Percentiles rank a stretch among this genome's conserved stretches.
These are phyloP conservation scores for Bubo scandiacus DNA, from an alignment of 2,113 vertebrate genomes.

Conservation along the genomic window DNA sequence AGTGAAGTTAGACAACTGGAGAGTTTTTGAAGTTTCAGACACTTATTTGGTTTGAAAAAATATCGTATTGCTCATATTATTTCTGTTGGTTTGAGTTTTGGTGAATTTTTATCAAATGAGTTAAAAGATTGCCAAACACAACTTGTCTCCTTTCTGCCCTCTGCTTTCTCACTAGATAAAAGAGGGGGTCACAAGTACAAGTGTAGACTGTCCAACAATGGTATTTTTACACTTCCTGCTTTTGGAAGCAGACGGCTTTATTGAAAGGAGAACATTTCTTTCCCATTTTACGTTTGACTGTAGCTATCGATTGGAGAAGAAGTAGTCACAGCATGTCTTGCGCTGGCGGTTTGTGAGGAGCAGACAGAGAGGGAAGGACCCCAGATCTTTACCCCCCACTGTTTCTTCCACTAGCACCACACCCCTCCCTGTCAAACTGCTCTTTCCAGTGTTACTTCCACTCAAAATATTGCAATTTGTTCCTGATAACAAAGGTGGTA, in stretches of 20 bases:
- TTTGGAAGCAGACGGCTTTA: not conserved
- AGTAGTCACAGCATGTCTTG: fast-evolving
- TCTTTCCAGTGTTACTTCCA: not conserved
- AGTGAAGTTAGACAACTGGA: not conserved
- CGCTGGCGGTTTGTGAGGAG: fast-evolving
- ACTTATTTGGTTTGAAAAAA: not conserved
- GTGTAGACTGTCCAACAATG: not conserved
- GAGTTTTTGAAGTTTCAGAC: not conserved
- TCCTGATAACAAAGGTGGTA: fast-evolving
- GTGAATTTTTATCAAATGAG: not conserved
- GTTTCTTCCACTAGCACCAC: not conserved
- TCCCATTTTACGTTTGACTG: not conserved
- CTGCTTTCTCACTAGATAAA: not conserved
- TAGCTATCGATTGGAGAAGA: not conserved
- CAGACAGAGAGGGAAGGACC: fast-evolving
- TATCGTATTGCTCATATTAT: fast-evolving
- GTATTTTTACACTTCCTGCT: not conserved
- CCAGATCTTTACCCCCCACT: fast-evolving
- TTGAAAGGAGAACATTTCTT: not conserved
- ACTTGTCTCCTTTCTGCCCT: not conserved
- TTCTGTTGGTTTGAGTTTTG: not conserved
- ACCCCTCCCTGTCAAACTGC: fast-evolving
- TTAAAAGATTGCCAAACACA: not conserved
- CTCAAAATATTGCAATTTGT: not conserved
- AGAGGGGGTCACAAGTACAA: not conserved